Evolutionary conservation across 2,113 vertebrate genomes (phyloP), one percentile per base, ranked within the genome.

Genomic region (Miniopterus natalensis): DNA sequence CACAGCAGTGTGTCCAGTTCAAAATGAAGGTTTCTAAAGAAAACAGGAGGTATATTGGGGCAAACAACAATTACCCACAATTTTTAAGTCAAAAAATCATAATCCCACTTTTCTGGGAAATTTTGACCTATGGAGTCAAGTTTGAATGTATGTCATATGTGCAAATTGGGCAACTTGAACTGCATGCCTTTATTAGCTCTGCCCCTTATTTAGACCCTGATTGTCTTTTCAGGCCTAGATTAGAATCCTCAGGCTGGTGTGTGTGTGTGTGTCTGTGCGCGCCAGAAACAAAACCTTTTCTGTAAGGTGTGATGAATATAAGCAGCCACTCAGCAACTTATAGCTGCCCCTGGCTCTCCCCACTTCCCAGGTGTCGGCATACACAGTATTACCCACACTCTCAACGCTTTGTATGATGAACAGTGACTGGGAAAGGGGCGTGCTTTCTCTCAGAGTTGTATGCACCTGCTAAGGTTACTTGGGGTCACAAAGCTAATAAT

Each of bases 381-480:
- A 95, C 71, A 79, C 78, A 51, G 0, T 2, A 40, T 73, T 36
- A 80, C 59, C 88, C 88, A 92, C 93, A 84, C 84, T 55, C 17
- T 96, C 97, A 95, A 84, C 96, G 91, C 94, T 95, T 73, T 0
- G 0, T 68, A 84, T 65, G 96, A 98, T 97, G 97, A 96, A 97
- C 96, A 98, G 97, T 92, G 92, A 55, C 97, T 29, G 68, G 95
- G 95, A 84, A 92, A 70, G 78, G 66, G 86, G 84, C 5, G 2
- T 96, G 94, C 95, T 97, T 97, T 95, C 97, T 13, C 6, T 83
- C 90, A 90, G 88, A 95, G 75, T 83, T 68, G 4, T 17, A 13
- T 53, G 90, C 96, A 97, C 96, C 97, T 97, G 96, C 96, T 93
- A 86, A 95, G 95, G 97, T 97, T 96, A 91, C 94, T 90, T 71